phyloP scores from a whole-genome alignment of 1,140 invertebrate species.

The Zaprionus nigranus region DNA sequence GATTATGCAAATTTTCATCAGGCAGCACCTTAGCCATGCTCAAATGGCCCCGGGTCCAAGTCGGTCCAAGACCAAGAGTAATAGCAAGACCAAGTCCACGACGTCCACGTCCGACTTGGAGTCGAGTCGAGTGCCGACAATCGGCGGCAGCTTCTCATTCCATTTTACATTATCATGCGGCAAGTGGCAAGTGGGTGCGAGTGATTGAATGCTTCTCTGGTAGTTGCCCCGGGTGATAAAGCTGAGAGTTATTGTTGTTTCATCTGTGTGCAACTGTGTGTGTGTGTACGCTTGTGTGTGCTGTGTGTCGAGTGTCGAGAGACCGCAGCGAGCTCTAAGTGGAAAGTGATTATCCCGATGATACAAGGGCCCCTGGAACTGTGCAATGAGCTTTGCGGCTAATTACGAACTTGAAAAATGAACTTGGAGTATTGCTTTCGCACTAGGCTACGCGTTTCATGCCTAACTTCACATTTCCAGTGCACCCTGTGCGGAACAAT shows the following conservation, averaged over 20 bases:
- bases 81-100: slow-evolving; percentile 5
- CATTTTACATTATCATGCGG: slow-evolving; percentile 32
- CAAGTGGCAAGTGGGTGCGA: slow-evolving; percentile 34
- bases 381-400: slow-evolving; percentile 16
- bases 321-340: slow-evolving; percentile 15
- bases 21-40: slow-evolving; percentile 1
- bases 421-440: neutral
- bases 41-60: slow-evolving; percentile 25
- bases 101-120: slow-evolving; percentile 6
- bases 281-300: neutral
- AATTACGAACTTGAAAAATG: slow-evolving; percentile 6
- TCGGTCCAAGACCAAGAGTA: slow-evolving; percentile 18
- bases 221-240: slow-evolving; percentile 45
- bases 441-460: neutral
- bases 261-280: slow-evolving; percentile 1
- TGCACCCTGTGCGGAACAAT: neutral
- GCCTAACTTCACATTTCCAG: neutral
- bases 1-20: slow-evolving; percentile 68
- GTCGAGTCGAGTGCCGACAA: slow-evolving; percentile 33
- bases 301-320: slow-evolving; percentile 17
- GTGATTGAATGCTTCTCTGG: slow-evolving; percentile 55
- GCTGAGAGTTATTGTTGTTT: slow-evolving; percentile 36
- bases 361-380: slow-evolving; percentile 28
- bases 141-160: slow-evolving; percentile 43
- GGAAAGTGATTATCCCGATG: slow-evolving; percentile 42